Evolutionary conservation across 2,113 vertebrate species (phyloP).

Genomic region (Clinocottus analis): DNA sequence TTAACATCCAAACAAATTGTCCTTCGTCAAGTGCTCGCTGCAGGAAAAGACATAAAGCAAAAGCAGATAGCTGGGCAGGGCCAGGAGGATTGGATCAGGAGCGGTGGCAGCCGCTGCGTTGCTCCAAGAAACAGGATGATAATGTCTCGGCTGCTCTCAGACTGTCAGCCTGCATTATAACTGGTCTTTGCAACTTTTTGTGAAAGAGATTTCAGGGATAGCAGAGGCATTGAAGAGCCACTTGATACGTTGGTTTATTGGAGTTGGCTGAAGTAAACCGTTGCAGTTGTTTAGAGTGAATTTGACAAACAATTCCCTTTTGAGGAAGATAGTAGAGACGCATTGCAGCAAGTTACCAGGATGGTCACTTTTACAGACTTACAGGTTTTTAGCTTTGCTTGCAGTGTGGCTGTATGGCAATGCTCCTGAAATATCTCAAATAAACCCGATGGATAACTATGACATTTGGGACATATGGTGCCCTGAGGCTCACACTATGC

Average conservation of each 20-base stretch:
- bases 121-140: conserved; percentile 39
- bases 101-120: conserved; percentile 42
- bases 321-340: not conserved
- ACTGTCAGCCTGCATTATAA: conserved; percentile 47
- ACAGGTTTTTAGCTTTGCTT: not conserved
- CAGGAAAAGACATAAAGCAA: conserved; percentile 72
- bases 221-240: conserved; percentile 39
- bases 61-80: conserved; percentile 46
- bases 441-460: not conserved
- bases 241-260: conserved; percentile 13
- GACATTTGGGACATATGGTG: not conserved
- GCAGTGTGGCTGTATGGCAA: not conserved
- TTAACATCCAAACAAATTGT: conserved; percentile 81
- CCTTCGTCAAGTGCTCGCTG: conserved; percentile 69
- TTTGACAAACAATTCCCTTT: conserved; percentile 21
- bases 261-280: conserved; percentile 30
- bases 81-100: conserved; percentile 32
- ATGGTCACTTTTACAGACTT: not conserved
- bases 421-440: not conserved
- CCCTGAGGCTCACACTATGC: not conserved
- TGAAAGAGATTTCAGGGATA: conserved; percentile 52
- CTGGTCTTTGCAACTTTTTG: conserved; percentile 37
- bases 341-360: not conserved
- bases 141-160: conserved; percentile 46
- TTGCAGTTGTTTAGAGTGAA: conserved; percentile 13